Conservation (phyloP, 2,113 vertebrate species). For the Megaptera novaeangliae region DNA sequence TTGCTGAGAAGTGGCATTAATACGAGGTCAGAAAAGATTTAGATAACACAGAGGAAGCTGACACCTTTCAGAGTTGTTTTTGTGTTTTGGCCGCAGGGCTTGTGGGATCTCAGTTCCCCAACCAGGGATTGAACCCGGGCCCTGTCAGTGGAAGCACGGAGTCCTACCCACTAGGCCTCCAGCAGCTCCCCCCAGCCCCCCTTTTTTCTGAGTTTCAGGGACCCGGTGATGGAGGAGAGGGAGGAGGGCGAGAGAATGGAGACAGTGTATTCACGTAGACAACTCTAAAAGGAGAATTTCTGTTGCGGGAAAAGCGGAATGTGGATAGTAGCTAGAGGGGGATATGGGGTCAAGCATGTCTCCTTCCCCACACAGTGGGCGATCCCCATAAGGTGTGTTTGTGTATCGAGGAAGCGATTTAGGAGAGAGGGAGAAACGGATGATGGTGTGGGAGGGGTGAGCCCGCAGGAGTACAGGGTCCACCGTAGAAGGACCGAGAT, state of each 20-base stretch:
- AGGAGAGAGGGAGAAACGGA: not conserved
- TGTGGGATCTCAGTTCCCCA: too few species aligned
- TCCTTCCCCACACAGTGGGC: fast-evolving
- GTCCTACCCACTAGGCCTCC: too few species aligned
- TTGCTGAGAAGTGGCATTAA: not conserved
- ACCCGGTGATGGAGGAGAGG: not conserved
- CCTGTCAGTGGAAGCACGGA: too few species aligned
- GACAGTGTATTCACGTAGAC: not conserved
- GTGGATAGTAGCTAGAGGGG: not conserved
- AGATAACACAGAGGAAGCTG: not conserved
- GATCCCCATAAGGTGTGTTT: not conserved
- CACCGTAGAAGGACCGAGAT: not conserved
- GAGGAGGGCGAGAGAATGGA: not conserved
- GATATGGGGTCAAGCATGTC: not conserved
- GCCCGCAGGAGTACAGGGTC: not conserved
- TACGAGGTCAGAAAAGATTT: not conserved
- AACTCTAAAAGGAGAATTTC: not conserved
- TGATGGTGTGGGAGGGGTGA: not conserved
- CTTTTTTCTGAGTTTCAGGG: not conserved
- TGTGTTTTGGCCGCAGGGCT: not conserved
- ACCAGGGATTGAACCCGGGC: too few species aligned
- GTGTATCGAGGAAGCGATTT: not conserved
- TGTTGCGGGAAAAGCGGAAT: not conserved
- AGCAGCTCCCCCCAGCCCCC: too few species aligned
- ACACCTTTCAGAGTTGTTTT: not conserved